Evolutionary conservation across 2,113 vertebrate species (phyloP), one percentile per base, ranked within the genome.

Genomic region (Rhinoptilus africanus): DNA sequence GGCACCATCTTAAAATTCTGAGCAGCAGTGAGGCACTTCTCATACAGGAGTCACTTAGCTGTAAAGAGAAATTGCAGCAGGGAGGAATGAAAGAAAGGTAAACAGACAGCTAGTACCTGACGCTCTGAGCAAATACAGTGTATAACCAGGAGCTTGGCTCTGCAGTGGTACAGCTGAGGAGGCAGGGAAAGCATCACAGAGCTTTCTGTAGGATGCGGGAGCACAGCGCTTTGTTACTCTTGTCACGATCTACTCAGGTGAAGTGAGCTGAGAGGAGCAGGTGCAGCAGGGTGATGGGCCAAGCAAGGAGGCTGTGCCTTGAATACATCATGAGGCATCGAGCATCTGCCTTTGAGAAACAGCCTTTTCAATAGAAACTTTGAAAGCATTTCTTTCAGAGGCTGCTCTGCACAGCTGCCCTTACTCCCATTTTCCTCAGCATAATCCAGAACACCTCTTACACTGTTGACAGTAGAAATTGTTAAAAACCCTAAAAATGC

Each of bases 221-320:
- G 62, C 43, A 26, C 45, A 59, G 79, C 0, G 2, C 51, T 95
- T 97, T 97, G 76, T 95, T 92, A 97, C 85, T 91, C 96, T 93
- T 77, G 92, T 97, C 97, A 97, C 95, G 89, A 83, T 73, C 89
- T 66, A 15, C 86, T 92, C 94, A 96, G 96, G 96, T 96, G 96
- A 95, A 97, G 84, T 18, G 93, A 96, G 78, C 88, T 67, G 95
- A 95, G 90, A 85, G 94, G 47, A 97, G 96, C 92, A 94, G 96
- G 89, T 97, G 96, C 96, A 93, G 95, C 39, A 68, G 87, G 85
- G 90, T 93, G 89, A 95, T 78, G 92, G 92, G 85, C 96, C 93
- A 92, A 80, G 95, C 62, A 89, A 89, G 35, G 41, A 96, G 67
- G 69, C 85, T 94, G 94, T 95, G 93, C 56, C 67, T 72, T 26